Percentiles rank a stretch among this genome's conserved stretches.
These are phyloP conservation scores for Habropoda laboriosa DNA, from an alignment of 1,140 invertebrate species.

Conservation along the genomic window DNA sequence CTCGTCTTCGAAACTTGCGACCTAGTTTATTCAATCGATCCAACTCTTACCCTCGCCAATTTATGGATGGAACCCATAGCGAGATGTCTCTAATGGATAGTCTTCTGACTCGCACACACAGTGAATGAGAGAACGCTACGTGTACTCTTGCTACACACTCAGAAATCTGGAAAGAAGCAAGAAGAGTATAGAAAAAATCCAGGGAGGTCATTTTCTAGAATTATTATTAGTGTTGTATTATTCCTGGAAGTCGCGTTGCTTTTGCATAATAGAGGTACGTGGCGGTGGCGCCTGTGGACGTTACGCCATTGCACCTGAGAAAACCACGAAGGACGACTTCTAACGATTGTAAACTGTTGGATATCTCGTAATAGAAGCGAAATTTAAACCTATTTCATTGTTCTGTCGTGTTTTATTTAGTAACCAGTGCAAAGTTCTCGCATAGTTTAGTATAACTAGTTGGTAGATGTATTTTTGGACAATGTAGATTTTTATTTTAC, in stretches of 20 bases:
- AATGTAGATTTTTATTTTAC: too few species aligned
- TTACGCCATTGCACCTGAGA: slow-evolving; percentile 23
- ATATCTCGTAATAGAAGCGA: not conserved
- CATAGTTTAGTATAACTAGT: not conserved
- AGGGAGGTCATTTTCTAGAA: not conserved
- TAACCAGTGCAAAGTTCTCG: not conserved
- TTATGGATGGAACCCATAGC: not conserved
- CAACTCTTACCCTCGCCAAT: not conserved
- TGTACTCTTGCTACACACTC: too few species aligned
- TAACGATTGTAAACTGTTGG: not conserved
- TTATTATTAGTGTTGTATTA: slow-evolving; percentile 31
- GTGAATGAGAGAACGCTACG: too few species aligned
- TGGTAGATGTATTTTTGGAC: not conserved
- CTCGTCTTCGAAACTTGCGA: not conserved
- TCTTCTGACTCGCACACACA: too few species aligned
- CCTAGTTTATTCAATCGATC: slow-evolving; percentile 7
- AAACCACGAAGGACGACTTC: slow-evolving; percentile 35
- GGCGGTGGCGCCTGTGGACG: not conserved
- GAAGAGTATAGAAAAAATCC: not conserved
- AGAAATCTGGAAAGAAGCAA: not conserved
- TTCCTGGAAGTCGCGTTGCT: slow-evolving; percentile 18
- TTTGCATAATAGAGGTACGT: slow-evolving; percentile 30
- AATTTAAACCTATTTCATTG: slow-evolving; percentile 15
- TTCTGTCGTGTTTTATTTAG: not conserved
- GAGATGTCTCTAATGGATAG: not conserved